A percentile compares a stretch with the other conserved stretches of the same genome.
phyloP scores from a whole-genome alignment of 2,888 invertebrate species.

The Lasioglossum vierecki region DNA sequence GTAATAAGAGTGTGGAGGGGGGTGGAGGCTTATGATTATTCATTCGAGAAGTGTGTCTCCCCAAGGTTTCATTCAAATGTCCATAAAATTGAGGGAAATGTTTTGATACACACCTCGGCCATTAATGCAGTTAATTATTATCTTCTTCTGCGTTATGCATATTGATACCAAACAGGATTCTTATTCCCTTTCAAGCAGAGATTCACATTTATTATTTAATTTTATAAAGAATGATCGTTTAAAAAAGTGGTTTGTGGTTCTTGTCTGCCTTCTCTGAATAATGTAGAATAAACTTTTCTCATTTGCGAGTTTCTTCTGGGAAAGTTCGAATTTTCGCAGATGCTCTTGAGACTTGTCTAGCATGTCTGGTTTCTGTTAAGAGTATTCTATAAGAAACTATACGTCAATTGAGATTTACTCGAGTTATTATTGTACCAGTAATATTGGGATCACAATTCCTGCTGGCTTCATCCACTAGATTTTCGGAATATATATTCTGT shows the following conservation, averaged over 20 bases:
- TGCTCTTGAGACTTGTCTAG: no score
- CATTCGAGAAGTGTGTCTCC: neutral
- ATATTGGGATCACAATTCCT: neutral
- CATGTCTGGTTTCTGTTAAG: no score
- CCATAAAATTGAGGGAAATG: neutral
- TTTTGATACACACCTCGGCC: neutral
- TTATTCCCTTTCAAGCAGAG: neutral
- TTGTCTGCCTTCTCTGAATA: no score
- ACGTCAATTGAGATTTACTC: neutral
- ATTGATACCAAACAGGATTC: neutral
- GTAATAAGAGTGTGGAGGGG: neutral
- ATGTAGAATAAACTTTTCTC: no score
- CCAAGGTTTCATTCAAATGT: neutral
- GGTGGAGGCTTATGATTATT: neutral
- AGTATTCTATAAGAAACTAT: neutral
- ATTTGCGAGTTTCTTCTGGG: no score
- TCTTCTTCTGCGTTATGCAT: neutral
- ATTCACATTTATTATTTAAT: no score
- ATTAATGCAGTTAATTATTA: constrained; percentile 14
- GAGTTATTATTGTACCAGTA: neutral
- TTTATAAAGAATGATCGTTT: no score
- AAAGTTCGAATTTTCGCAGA: no score
- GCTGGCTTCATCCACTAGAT: neutral
- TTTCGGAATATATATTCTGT: neutral
- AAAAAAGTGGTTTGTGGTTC: neutral